Evolutionary conservation across 2,113 vertebrate genomes (phyloP).

Genomic region (Carettochelys insculpta): DNA sequence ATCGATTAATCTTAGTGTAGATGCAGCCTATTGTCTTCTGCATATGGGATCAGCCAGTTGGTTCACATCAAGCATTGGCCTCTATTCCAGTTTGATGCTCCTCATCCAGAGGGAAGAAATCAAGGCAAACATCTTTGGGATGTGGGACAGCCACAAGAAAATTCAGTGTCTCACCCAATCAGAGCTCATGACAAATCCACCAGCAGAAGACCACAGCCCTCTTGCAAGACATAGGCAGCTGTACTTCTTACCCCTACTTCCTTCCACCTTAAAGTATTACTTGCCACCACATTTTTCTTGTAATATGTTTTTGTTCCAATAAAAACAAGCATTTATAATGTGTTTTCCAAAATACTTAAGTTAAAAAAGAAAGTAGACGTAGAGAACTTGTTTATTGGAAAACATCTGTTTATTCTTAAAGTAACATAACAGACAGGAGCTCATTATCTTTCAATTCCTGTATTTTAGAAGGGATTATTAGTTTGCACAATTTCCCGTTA

Average conservation of each 20-base stretch:
- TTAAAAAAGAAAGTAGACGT: slow-evolving; percentile 3
- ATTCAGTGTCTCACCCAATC: background rate
- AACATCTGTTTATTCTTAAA: background rate
- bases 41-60: background rate
- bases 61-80: background rate
- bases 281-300: background rate
- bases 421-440: background rate
- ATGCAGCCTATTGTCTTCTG: no score
- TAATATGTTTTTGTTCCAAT: background rate
- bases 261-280: background rate
- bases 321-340: background rate
- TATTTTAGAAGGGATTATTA: background rate
- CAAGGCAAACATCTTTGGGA: background rate
- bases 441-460: background rate
- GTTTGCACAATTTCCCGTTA: background rate
- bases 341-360: background rate
- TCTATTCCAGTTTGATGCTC: background rate
- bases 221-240: background rate
- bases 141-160: background rate
- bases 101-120: background rate
- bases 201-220: background rate
- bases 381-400: background rate
- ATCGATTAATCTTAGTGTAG: no score
- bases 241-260: background rate
- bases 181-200: background rate